phyloP scores from a whole-genome alignment of 2,888 invertebrate species.

The Spisula subtruncata region DNA sequence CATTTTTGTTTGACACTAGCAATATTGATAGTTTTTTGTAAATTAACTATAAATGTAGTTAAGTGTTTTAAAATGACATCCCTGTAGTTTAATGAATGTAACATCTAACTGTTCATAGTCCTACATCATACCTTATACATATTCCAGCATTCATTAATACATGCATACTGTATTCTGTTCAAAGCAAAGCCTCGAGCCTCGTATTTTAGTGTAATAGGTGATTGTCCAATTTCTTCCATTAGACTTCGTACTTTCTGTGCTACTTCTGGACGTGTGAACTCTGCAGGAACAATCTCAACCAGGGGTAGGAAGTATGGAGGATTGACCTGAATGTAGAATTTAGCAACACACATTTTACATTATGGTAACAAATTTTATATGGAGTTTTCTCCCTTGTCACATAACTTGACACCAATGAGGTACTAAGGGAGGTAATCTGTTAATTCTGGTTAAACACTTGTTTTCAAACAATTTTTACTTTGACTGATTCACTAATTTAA shows the following conservation, averaged over 20 bases:
- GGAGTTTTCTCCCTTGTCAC: background rate
- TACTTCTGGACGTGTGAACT: slow-evolving; percentile 95
- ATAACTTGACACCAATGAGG: background rate
- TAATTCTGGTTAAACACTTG: background rate
- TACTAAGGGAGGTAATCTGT: background rate
- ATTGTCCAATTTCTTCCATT: slow-evolving; percentile 97
- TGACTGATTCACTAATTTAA: too few species aligned
- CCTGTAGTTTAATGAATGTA: too few species aligned
- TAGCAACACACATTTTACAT: background rate
- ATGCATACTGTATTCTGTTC: slow-evolving; percentile 98
- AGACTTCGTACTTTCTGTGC: slow-evolving; percentile 92
- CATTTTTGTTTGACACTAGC: too few species aligned
- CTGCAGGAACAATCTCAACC: slow-evolving; percentile 97
- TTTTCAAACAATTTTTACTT: too few species aligned
- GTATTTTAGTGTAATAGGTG: slow-evolving; percentile 94
- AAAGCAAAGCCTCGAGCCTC: slow-evolving; percentile 97
- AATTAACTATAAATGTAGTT: too few species aligned
- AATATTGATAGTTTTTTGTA: too few species aligned
- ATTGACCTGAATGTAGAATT: slow-evolving; percentile 91
- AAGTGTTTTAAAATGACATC: too few species aligned
- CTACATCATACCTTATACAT: slow-evolving; percentile 90
- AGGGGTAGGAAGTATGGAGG: slow-evolving; percentile 98
- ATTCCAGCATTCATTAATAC: slow-evolving; percentile 97
- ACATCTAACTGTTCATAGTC: too few species aligned
- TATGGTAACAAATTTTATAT: background rate